Conservation (phyloP, 2,797 vertebrate species). For the Florisuga fusca region DNA sequence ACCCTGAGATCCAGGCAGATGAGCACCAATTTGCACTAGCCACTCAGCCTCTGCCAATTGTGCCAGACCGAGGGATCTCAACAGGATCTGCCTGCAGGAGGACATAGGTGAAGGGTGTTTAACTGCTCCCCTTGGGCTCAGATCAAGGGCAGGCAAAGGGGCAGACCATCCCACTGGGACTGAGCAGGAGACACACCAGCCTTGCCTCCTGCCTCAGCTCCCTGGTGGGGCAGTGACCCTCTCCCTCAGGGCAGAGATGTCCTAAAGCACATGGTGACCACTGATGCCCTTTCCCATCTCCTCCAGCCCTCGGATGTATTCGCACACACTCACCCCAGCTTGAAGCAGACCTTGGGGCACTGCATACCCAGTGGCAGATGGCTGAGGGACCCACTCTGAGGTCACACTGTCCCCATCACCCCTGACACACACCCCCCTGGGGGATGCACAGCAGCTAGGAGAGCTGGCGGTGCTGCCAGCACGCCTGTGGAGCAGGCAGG, state of each 20-base stretch:
- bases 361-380: not conserved
- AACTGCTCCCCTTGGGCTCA: not conserved
- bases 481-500: not conserved
- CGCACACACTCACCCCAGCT: rapidly evolving
- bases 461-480: not conserved
- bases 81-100: not conserved
- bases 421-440: rapidly evolving
- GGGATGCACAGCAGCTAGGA: not conserved
- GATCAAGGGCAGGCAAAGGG: not conserved
- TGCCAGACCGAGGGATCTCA: not conserved
- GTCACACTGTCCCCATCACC: not conserved
- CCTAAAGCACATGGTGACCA: not conserved
- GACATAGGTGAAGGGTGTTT: not conserved
- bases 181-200: not conserved
- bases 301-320: not conserved
- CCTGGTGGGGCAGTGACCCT: not conserved
- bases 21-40: not conserved
- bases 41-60: not conserved
- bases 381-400: not conserved
- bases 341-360: not conserved
- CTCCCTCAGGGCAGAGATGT: not conserved
- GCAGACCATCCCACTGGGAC: not conserved
- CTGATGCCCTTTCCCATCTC: not conserved
- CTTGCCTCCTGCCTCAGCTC: not conserved
- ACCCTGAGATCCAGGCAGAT: not conserved